Base-by-base conservation (phyloP, 37 sponge, comb jelly and placozoan genomes). In the Tethya wilhelma region DNA sequence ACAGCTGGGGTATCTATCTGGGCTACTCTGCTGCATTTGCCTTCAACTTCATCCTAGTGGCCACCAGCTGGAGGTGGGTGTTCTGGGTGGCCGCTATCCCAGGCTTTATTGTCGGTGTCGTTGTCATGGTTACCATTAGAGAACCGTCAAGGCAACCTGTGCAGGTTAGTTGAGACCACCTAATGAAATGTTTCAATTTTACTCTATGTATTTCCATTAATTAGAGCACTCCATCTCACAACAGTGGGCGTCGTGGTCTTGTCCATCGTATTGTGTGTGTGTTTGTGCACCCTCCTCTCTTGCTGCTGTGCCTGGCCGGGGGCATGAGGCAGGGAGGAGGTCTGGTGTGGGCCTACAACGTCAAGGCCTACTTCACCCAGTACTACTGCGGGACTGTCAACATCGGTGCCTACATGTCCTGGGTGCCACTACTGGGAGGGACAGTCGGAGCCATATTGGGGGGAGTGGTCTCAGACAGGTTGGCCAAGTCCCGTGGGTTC, bases 391-490 rank as follows among this genome's bases (percentile, higher is more conserved):
- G 62, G 12, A 56, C 38, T 30, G 42, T 67, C n/a, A 81, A 69
- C 34, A 49, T 83, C 12, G 93, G 83, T 1, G 33, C 5, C 31
- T 93, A 65, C 67, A 64, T 93, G 53, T 85, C 90, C 17, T 93
- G 94, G 94, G 85, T 93, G 25, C 94, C 94, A 0, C 79, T 93
- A 0, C 78, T 93, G 2, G 90, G 84, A 3, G 94, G 94, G 26
- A 90, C 88, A 2, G 36, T 87, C 14, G 94, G 94, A 0, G 94
- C 87, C 8, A 9, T 93, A 26, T 33, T 90, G 20, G 94, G 94
- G 12, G 94, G 94, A 22, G 11, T 82, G 30, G 60, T 93, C 3
- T 90, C 91, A 0, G 94, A 93, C 78, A 29, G 64, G 20, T 19
- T 93, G 28, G 84, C 78, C 19, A 56, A 32, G 28, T 8, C 26